Evolutionary conservation across 2,113 vertebrate genomes (phyloP), one percentile per base, ranked within the genome.

Genomic region (Lynx canadensis): DNA sequence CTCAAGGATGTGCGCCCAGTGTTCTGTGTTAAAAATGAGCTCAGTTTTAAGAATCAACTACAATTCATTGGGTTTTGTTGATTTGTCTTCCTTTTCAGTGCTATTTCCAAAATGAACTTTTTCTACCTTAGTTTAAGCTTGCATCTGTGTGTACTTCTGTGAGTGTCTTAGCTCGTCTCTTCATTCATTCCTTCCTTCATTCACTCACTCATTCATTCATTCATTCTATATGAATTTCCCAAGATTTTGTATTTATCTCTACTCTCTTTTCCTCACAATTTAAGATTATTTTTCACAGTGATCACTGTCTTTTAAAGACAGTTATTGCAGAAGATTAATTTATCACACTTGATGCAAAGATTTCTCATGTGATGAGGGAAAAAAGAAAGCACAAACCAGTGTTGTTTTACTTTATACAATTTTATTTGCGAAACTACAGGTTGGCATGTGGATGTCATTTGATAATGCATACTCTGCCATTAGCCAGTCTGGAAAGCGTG

Each of bases 1-100:
- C 78, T 93, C n/a, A 16, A 91, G 66, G 10, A 63, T 63, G 7
- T 68, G 14, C 4, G 57, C 33, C 18, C 25, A 48, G 18, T 7
- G 81, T 92, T 92, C 87, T 52, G 45, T 84, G 84, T 86, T 31
- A 73, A 94, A 95, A 90, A 84, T 82, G 76, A 95, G 25, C 52
- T 79, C 90, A 36, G 29, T 90, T 93, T 96, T 85, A 93, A 82
- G 65, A 88, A 36, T 85, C 27, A 74, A 82, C 15, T 60, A 36
- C 52, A 36, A 97, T 31, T 87, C 38, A 76, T 10, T 27, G 14
- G 38, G 12, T 89, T 69, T 33, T 86, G 15, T 33, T 91, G 21
- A 83, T 89, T 83, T 82, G 21, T 66, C 38, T 89, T 91, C n/a
- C 57, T 92, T 96, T 74, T 74, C 16, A 86, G 21, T 68, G 45